phyloP scores from a whole-genome alignment of 2,888 invertebrate genomes.

The Cantharis rufa region DNA sequence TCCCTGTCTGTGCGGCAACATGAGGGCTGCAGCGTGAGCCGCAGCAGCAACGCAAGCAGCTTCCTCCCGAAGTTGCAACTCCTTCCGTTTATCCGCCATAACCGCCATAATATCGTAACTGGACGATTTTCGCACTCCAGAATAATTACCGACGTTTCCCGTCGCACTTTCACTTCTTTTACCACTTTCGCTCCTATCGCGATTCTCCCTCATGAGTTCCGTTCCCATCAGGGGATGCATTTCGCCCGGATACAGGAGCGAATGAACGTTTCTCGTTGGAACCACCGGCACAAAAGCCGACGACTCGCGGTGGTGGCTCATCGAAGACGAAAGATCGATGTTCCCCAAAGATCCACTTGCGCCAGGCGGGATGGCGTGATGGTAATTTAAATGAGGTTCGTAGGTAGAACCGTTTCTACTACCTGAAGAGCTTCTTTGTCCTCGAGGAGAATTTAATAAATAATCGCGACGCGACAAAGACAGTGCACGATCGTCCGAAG shows the following conservation, averaged over 20 bases:
- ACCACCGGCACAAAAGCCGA: slow-evolving; percentile 89
- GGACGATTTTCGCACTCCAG: slow-evolving; percentile 51
- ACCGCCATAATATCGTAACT: slow-evolving; percentile 84
- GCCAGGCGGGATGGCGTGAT: slow-evolving; percentile 61
- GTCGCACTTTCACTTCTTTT: slow-evolving; percentile 16
- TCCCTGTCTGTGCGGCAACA: slow-evolving; percentile 63
- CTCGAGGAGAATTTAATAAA: slow-evolving; percentile 56
- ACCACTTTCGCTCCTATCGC: slow-evolving; percentile 39
- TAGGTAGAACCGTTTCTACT: slow-evolving; percentile 59
- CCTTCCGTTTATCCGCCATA: slow-evolving; percentile 89
- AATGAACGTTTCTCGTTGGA: slow-evolving; percentile 75
- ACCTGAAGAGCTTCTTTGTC: slow-evolving; percentile 63
- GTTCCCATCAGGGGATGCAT: slow-evolving; percentile 68
- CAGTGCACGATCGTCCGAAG: slow-evolving; percentile 56
- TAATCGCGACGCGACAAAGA: slow-evolving; percentile 60
- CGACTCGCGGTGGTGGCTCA: slow-evolving; percentile 69
- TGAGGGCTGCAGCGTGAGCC: slow-evolving; percentile 60
- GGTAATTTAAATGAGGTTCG: slow-evolving; percentile 67
- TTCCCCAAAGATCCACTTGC: slow-evolving; percentile 53
- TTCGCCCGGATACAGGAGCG: slow-evolving; percentile 72
- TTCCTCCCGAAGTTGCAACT: slow-evolving; percentile 74
- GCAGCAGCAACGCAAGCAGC: slow-evolving; percentile 60
- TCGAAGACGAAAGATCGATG: slow-evolving; percentile 50
- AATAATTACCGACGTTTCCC: not conserved
- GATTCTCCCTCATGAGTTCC: slow-evolving; percentile 62